Evolutionary conservation across 92 coral and sea anemone species (phyloP).

Genomic region (Palythoa heliodiscus): DNA sequence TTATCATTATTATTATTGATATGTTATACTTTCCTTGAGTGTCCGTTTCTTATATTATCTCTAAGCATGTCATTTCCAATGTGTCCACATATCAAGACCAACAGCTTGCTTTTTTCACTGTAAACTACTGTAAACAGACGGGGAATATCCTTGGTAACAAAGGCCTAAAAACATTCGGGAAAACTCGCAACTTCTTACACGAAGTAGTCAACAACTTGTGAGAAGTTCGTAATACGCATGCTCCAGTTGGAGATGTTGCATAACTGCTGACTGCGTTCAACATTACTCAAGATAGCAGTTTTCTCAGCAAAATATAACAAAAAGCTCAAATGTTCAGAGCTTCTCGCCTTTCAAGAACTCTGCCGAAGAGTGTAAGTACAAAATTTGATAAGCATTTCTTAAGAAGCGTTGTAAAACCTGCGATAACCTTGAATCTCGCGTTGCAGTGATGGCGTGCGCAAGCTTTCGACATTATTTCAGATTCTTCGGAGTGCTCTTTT

Average conservation of each 20-base stretch:
- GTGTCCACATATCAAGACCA: too few relatives aligned
- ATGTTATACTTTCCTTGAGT: too few relatives aligned
- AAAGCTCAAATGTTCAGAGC: conserved; percentile 62
- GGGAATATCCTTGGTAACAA: too few relatives aligned
- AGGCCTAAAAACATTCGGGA: background rate
- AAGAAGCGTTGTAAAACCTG: too few relatives aligned
- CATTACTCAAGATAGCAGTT: background rate
- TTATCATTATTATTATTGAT: too few relatives aligned
- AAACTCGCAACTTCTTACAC: background rate
- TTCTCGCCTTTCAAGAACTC: conserved; percentile 65
- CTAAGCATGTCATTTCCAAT: too few relatives aligned
- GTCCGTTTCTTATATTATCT: too few relatives aligned
- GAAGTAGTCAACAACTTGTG: background rate
- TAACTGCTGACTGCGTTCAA: conserved; percentile 16
- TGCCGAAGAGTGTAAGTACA: conserved; percentile 68
- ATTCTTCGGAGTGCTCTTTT: too few relatives aligned
- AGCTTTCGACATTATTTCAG: background rate
- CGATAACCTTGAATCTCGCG: background rate
- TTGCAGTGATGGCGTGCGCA: background rate
- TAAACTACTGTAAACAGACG: too few relatives aligned
- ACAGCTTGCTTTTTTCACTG: too few relatives aligned
- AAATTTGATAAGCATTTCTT: background rate
- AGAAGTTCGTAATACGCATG: conserved; percentile 4
- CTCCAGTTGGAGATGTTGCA: background rate
- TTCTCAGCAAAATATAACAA: background rate